Evolutionary conservation across 2,797 vertebrate genomes (phyloP), one percentile per base, ranked within the genome.

Genomic region (Bovichtus variegatus): DNA sequence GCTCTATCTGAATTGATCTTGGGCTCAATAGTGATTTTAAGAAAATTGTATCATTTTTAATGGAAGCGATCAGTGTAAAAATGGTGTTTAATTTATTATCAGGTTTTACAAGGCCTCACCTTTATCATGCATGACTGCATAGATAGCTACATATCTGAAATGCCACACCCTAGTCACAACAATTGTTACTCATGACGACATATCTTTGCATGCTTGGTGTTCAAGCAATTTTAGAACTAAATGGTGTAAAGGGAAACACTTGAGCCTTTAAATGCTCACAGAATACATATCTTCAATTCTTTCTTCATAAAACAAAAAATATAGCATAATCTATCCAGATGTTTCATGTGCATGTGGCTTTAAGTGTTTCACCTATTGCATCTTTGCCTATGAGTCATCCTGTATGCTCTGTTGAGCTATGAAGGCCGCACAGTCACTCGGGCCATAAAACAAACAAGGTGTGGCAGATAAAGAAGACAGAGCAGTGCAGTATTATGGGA

Each of bases 391-490:
- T 90, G 85, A 92, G 69, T 90, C 82, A 81, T 74, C 63, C 25
- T 76, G 41, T 7, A 46, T 31, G 29, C 64, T 85, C 70, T 70
- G 51, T 69, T 73, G 38, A 78, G 53, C 61, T 75, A 27, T 58
- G 54, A 82, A 76, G 77, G 77, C 76, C 85, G 76, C 78, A 73
- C 64, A 85, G 36, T 81, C 82, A 75, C 34, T 69, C 53, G 13
- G 57, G 73, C 53, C 78, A 83, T 90, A 80, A 89, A 86, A 81
- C n/a, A 82, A 90, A 77, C 64, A 82, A 82, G 92, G 91, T 87
- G 92, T 92, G 93, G 88, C 71, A 77, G 76, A 72, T 76, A 78
- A 86, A 78, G 40, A 66, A 69, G 29, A 91, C 88, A 91, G 90
- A 90, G 86, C 79, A 53, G 41, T 29, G 46, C 40, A 53, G 47